Conservation (phyloP, 1,140 invertebrate species). For the Brachionus angularis region DNA sequence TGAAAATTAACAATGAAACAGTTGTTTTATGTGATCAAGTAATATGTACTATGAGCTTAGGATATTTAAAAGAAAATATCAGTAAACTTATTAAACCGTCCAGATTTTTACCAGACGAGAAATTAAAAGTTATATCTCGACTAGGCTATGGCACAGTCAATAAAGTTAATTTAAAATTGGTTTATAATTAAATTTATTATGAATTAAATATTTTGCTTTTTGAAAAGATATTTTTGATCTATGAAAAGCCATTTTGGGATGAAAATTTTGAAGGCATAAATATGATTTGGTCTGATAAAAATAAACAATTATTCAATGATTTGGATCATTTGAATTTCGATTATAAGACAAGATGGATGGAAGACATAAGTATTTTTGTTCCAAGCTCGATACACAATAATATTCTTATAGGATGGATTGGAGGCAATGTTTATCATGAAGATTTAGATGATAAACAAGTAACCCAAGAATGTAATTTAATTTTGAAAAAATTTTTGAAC, state of each 20-base stretch:
- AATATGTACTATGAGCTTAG: conserved; percentile 19
- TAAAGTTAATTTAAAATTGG: no score
- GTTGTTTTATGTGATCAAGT: conserved; percentile 5
- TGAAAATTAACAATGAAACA: conserved; percentile 3
- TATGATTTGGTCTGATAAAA: conserved; percentile 23
- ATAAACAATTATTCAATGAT: not conserved
- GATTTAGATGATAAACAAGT: not conserved
- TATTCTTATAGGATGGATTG: conserved; percentile 15
- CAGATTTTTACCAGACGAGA: not conserved
- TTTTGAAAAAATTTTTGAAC: conserved; percentile 10
- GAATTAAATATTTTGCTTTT: no score
- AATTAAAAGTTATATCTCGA: not conserved
- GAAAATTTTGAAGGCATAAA: conserved; percentile 26
- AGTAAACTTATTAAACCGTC: not conserved
- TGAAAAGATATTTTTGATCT: conserved; percentile 29
- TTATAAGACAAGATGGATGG: not conserved
- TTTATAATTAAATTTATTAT: no score
- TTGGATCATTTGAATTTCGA: conserved; percentile 1
- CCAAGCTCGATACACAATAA: not conserved
- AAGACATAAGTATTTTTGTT: conserved; percentile 9
- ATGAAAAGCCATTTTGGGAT: conserved; percentile 41
- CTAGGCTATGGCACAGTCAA: conserved; percentile 41
- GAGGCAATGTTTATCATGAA: conserved; percentile 22
- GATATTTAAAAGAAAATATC: conserved; percentile 37
- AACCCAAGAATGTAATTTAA: not conserved